Conservation (phyloP, 2,888 invertebrate species). For the Rutpela maculata region DNA sequence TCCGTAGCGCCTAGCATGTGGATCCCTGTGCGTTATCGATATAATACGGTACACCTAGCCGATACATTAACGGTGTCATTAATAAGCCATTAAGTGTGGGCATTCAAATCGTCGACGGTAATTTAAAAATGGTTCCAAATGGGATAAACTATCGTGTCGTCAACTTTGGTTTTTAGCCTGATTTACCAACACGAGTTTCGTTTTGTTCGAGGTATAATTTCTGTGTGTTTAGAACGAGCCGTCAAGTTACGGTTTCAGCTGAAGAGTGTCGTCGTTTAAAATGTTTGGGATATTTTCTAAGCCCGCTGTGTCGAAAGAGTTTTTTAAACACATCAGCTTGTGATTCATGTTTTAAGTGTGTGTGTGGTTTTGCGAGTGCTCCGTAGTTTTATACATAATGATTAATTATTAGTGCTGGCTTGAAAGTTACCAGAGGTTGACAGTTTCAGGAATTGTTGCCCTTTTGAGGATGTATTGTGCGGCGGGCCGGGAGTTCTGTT, state of each 20-base stretch:
- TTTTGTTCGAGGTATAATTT: slow-evolving; percentile 8
- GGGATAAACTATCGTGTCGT: slow-evolving; percentile 41
- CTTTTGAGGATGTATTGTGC: slow-evolving; percentile 25
- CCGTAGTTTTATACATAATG: slow-evolving; percentile 20
- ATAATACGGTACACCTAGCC: slow-evolving; percentile 21
- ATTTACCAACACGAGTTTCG: slow-evolving; percentile 42
- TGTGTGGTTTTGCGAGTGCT: slow-evolving; percentile 42
- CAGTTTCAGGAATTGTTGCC: slow-evolving; percentile 41
- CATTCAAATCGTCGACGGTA: slow-evolving; percentile 26
- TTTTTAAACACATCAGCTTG: slow-evolving; percentile 22
- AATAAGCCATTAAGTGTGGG: slow-evolving; percentile 46
- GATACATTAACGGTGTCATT: slow-evolving; percentile 40
- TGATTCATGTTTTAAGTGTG: slow-evolving; percentile 46
- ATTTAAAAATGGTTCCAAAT: slow-evolving; percentile 36
- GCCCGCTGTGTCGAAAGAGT: slow-evolving; percentile 26
- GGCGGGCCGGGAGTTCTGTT: slow-evolving; percentile 7
- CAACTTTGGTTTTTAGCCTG: slow-evolving; percentile 43
- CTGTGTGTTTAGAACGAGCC: slow-evolving; percentile 25
- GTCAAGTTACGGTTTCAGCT: slow-evolving; percentile 4
- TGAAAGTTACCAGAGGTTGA: slow-evolving; percentile 38
- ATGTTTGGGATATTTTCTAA: slow-evolving; percentile 47
- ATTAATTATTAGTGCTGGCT: slow-evolving; percentile 35
- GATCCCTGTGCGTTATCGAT: background rate
- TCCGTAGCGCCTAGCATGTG: background rate
- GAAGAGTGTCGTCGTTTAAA: slow-evolving; percentile 33